A percentile compares a stretch with the other conserved stretches of the same genome.
Evolutionary conservation across 2,113 vertebrate genomes (phyloP).

Genomic region (Carassius gibelio): DNA sequence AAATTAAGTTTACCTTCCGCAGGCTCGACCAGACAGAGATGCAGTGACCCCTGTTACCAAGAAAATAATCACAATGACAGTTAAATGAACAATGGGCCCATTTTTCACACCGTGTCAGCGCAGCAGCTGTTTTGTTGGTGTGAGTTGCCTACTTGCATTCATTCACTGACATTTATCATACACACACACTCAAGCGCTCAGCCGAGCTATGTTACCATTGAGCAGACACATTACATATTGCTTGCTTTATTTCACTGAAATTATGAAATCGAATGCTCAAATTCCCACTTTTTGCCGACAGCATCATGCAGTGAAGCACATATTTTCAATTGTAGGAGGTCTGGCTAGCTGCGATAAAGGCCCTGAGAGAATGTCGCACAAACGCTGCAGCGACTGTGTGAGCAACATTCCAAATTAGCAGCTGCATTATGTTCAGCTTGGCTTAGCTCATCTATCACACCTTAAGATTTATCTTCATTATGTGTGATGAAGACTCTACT

Average conservation of each 20-base stretch:
- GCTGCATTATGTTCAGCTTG: constrained; percentile 1
- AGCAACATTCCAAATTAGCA: constrained; percentile 46
- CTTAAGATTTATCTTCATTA: constrained; percentile 19
- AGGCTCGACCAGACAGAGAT: constrained; percentile 67
- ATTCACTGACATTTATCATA: background rate
- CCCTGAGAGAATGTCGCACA: constrained; percentile 8
- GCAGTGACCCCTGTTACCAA: constrained; percentile 70
- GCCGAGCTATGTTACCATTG: background rate
- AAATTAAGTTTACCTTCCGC: constrained; percentile 78
- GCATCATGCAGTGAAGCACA: constrained; percentile 46
- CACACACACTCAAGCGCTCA: background rate
- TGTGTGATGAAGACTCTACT: background rate
- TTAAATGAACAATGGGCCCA: constrained; percentile 5
- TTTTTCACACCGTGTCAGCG: background rate
- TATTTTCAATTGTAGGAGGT: constrained; percentile 16
- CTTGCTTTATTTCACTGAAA: constrained; percentile 1
- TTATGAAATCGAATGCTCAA: constrained; percentile 22
- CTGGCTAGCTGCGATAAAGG: constrained; percentile 30
- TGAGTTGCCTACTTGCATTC: background rate
- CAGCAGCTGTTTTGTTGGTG: background rate
- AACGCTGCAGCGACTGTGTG: constrained; percentile 9
- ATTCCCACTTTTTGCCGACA: constrained; percentile 35
- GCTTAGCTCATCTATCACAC: constrained; percentile 14
- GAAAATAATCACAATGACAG: constrained; percentile 47
- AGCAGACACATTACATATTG: constrained; percentile 8